Conservation (phyloP, 2,113 vertebrate species). For the Etheostoma spectabile region DNA sequence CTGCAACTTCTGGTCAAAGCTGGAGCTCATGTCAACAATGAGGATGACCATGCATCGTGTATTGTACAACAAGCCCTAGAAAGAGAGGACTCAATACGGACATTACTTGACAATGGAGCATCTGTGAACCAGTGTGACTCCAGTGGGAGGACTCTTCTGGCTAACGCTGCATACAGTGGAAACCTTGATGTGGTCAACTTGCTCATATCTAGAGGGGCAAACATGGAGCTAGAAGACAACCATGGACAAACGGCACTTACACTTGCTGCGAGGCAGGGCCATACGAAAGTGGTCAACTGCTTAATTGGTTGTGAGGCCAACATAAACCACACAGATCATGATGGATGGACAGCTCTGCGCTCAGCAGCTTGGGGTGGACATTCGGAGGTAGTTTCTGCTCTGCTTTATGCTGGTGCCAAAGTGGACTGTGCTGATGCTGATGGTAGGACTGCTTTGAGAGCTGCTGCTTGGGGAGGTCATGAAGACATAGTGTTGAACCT, state of each 20-base stretch:
- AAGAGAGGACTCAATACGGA: slow-evolving; percentile 95
- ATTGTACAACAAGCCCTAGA: slow-evolving; percentile 96
- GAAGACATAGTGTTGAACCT: slow-evolving; percentile 97
- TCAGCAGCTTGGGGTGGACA: slow-evolving; percentile 98
- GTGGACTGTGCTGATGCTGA: slow-evolving; percentile 97
- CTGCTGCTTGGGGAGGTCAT: slow-evolving; percentile 97
- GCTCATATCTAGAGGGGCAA: slow-evolving; percentile 91
- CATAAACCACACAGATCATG: slow-evolving; percentile 96
- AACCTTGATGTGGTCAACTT: slow-evolving; percentile 96
- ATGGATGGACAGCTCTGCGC: slow-evolving; percentile 95
- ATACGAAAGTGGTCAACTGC: slow-evolving; percentile 97
- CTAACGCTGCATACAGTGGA: slow-evolving; percentile 94
- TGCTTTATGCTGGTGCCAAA: slow-evolving; percentile 95
- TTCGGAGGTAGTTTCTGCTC: slow-evolving; percentile 95
- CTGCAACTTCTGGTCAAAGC: slow-evolving; percentile 96
- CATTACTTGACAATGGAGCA: slow-evolving; percentile 93
- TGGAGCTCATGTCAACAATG: slow-evolving; percentile 94
- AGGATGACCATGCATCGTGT: slow-evolving; percentile 92
- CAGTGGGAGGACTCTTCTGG: slow-evolving; percentile 91
- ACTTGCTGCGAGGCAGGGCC: slow-evolving; percentile 94
- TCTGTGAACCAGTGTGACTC: slow-evolving; percentile 95
- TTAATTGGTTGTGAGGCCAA: slow-evolving; percentile 95
- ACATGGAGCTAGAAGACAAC: slow-evolving; percentile 93
- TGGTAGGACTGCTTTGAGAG: slow-evolving; percentile 93
- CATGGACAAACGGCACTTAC: slow-evolving; percentile 96